Evolutionary conservation across 2,113 vertebrate genomes (phyloP).

Genomic region (Formicarius rufipectus): DNA sequence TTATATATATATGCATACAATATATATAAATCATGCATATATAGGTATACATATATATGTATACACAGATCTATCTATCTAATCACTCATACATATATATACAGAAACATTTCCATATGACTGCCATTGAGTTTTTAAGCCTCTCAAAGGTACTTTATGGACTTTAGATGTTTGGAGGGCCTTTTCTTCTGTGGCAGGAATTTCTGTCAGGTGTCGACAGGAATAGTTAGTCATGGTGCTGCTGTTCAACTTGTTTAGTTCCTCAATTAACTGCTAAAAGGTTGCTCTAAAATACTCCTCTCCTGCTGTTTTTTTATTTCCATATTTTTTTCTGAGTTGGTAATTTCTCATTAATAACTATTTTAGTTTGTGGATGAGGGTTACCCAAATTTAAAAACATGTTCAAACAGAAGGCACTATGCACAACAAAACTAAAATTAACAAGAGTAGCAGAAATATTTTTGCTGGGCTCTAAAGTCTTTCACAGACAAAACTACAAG

Average conservation of each 20-base stretch:
- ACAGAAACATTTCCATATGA: rapidly evolving
- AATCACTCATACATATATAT: too few species aligned
- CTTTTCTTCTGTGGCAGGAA: background rate
- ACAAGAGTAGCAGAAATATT: background rate
- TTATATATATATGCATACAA: rapidly evolving
- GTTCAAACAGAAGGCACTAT: background rate
- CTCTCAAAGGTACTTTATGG: background rate
- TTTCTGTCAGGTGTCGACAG: background rate
- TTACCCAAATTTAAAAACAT: background rate
- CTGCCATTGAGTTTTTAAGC: background rate
- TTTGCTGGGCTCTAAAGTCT: background rate
- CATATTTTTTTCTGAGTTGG: background rate
- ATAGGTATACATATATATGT: background rate
- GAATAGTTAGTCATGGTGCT: background rate
- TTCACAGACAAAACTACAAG: background rate
- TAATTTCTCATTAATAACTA: background rate
- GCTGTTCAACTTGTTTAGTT: background rate
- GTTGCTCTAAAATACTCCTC: background rate
- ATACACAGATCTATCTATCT: background rate
- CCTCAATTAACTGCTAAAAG: background rate
- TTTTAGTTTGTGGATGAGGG: background rate
- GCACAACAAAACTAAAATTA: background rate
- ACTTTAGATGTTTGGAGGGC: background rate
- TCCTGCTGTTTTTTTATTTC: background rate
- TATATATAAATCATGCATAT: too few species aligned